These are phyloP conservation scores for Synanceia verrucosa DNA, from an alignment of 2,797 vertebrate genomes.

Conservation along the genomic window DNA sequence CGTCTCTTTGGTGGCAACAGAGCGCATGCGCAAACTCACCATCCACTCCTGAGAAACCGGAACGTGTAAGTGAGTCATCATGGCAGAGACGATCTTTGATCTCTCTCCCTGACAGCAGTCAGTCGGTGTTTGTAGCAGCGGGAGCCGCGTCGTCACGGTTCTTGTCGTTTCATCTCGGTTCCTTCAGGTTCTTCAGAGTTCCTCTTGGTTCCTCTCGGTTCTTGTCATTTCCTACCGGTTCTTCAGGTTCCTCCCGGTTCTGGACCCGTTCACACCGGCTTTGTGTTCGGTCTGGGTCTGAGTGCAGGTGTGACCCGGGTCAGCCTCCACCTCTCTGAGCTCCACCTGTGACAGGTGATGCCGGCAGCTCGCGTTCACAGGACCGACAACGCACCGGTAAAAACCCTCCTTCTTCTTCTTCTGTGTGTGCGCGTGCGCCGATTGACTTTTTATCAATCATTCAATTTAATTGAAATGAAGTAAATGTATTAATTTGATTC, in stretches of 20 bases:
- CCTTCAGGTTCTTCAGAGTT: not conserved
- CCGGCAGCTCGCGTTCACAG: not conserved
- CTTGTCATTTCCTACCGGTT: slow-evolving; percentile 60
- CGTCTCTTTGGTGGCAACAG: not conserved
- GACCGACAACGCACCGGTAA: slow-evolving; percentile 21
- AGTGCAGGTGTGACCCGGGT: not conserved
- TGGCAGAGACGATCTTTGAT: slow-evolving; percentile 38
- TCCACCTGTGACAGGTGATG: slow-evolving; percentile 16
- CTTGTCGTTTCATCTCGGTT: slow-evolving; percentile 71
- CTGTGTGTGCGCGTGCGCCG: not conserved
- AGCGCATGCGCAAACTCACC: slow-evolving; percentile 38
- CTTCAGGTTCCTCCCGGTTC: not conserved
- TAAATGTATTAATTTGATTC: no score
- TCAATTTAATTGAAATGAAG: no score
- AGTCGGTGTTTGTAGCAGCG: slow-evolving; percentile 24
- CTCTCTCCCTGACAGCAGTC: slow-evolving; percentile 11
- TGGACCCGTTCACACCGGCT: no score
- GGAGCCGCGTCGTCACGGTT: slow-evolving; percentile 29
- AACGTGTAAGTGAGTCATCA: slow-evolving; percentile 21
- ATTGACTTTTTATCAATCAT: no score
- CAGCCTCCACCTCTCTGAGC: not conserved
- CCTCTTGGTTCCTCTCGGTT: not conserved
- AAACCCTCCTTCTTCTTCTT: not conserved
- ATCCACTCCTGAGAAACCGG: not conserved
- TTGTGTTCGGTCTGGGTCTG: not conserved